Evolutionary conservation across 92 coral and sea anemone genomes (phyloP).

Genomic region (Bergia puertoricense): DNA sequence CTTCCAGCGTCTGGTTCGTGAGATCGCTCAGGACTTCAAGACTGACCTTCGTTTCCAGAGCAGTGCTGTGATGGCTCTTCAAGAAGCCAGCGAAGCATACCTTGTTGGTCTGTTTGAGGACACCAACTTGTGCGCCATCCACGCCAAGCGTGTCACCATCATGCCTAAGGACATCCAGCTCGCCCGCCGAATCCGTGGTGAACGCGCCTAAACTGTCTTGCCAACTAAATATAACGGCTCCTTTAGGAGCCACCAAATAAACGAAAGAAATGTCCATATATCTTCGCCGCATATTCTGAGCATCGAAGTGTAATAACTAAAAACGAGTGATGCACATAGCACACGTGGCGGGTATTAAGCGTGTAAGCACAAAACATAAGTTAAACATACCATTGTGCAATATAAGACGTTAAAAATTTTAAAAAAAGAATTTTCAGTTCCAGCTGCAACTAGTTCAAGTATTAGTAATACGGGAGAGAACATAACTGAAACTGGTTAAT

Average conservation of each 20-base stretch:
- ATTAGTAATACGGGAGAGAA: too few species aligned
- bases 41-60: constrained; percentile 90
- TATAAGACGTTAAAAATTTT: too few species aligned
- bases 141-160: constrained; percentile 93
- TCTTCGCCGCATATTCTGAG: too few species aligned
- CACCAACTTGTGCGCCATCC: constrained; percentile 95
- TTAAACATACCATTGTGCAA: too few species aligned
- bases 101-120: constrained; percentile 90
- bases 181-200: constrained; percentile 91
- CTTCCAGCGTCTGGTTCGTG: constrained; percentile 91
- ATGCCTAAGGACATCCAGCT: constrained; percentile 93
- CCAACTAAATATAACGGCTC: constrained; percentile 48
- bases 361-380: too few species aligned
- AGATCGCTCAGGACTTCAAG: constrained; percentile 86
- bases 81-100: constrained; percentile 96
- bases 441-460: too few species aligned
- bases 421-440: too few species aligned
- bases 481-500: too few species aligned
- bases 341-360: too few species aligned
- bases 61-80: constrained; percentile 95
- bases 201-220: not conserved
- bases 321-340: too few species aligned
- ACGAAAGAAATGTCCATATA: constrained; percentile 29
- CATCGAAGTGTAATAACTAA: too few species aligned
- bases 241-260: constrained; percentile 79